Percentiles rank a stretch among this genome's conserved stretches.
Evolutionary conservation across 2,797 vertebrate species (phyloP).

Genomic region (Sardinella longiceps): DNA sequence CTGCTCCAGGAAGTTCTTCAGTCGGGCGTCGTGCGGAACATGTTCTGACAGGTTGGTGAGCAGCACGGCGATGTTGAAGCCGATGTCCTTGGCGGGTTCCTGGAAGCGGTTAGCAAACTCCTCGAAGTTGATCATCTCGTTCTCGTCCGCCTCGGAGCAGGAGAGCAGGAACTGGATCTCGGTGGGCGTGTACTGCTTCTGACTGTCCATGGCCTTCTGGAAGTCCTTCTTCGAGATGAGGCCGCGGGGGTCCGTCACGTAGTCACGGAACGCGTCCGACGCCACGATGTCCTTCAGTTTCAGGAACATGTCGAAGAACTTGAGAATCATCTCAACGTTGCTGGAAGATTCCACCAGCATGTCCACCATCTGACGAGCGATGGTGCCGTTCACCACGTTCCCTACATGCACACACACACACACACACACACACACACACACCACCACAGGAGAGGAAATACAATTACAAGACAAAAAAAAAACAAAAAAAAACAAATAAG

Average conservation of each 20-base stretch:
- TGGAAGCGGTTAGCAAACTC: slow-evolving; percentile 92
- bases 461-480: no score
- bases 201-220: slow-evolving; percentile 98
- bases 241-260: slow-evolving; percentile 88
- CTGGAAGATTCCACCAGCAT: slow-evolving; percentile 98
- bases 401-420: no score
- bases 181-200: slow-evolving; percentile 88
- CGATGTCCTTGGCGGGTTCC: slow-evolving; percentile 94
- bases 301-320: slow-evolving; percentile 98
- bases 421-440: no score
- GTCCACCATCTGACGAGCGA: slow-evolving; percentile 98
- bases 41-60: slow-evolving; percentile 94
- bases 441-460: no score
- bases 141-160: slow-evolving; percentile 94
- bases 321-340: slow-evolving; percentile 98
- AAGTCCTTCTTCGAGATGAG: slow-evolving; percentile 98
- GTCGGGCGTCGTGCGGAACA: slow-evolving; percentile 89
- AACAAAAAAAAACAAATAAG: no score
- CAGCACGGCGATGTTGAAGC: slow-evolving; percentile 94
- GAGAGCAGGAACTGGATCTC: slow-evolving; percentile 97
- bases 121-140: slow-evolving; percentile 95
- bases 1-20: slow-evolving; percentile 87
- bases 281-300: slow-evolving; percentile 95
- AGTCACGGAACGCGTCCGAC: slow-evolving; percentile 93
- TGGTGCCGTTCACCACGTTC: slow-evolving; percentile 95